Base-by-base conservation (phyloP, 1,140 invertebrate genomes). In the Neotoxoptera formosana region DNA sequence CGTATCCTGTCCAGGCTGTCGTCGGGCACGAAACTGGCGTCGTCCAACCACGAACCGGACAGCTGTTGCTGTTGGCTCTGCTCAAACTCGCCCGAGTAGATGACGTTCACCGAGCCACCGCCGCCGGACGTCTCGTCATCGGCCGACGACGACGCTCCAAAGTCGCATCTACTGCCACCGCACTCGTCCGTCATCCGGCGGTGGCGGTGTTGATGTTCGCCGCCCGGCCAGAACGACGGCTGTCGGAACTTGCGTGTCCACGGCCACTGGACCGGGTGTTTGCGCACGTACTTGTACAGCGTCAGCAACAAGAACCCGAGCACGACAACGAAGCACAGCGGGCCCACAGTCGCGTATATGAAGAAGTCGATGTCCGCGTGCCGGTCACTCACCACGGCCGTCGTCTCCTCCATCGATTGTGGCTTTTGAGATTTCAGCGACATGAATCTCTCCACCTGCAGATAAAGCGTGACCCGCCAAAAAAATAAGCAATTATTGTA, bases 41-140 rank as follows among this genome's bases (percentile, higher is more conserved):
- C 94, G 53, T 94, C 94, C 45, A 94, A 86, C 94, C 94, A 94
- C 48, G 94, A 94, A 2, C 94, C 94, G 30, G 94, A 94, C 23
- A 94, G 93, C 47, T 94, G 91, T 56, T 94, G 94, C 60, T 94
- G 92, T 88, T 94, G 94, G 53, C 95, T 94, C 76, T 94, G 92
- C 41, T 94, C 94, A 36, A 95, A 95, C 47, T 94, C 94, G 60
- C 94, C 95, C 7, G 95, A 95, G 87, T 95, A 95, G 67, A 95
- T 95, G 36, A 95, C 95, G 34, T 94, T 94, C 11, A 95, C 92
- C 20, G 94, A 94, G 0, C 92, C 84, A 25, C 91, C 90, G 76
- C 93, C 93, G 48, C 36, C 53, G 34, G 84, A 34, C 45, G 41
- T 56, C 9, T 89, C 53, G 91, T 94, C 88, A 23, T 14, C 86